Evolutionary conservation across 2,113 vertebrate genomes (phyloP), one percentile per base, ranked within the genome.

Genomic region (Motacilla alba): DNA sequence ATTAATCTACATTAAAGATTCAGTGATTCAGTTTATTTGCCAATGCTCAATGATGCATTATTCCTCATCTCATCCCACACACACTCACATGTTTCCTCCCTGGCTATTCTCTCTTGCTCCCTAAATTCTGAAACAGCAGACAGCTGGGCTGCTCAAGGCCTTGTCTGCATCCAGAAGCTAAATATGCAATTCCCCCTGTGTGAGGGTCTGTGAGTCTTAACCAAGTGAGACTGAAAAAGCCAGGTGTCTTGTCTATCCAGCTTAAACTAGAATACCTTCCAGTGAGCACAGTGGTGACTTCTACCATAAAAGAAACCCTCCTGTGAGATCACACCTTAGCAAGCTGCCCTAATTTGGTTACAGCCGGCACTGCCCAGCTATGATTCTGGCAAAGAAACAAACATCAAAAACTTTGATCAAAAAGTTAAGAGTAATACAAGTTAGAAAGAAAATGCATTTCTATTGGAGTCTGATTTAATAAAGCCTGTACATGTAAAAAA

Each of bases 1-100:
- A 96, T 95, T 95, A 94, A 95, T 90, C 92, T 94, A 87, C 90
- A 95, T 96, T 94, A 95, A 96, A 96, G 88, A 97, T 96, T 96
- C 91, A 91, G 90, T 80, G 78, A 96, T 95, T 96, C 93, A 75
- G 60, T 94, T 94, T 96, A 95, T 95, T 95, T 96, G 93, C 94
- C 72, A 83, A 93, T 76, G 92, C 79, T 95, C 94, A 96, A 93
- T 95, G 94, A 96, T 89, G 90, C 93, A 90, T 96, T 97, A 96
- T 96, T 96, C 88, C 76, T 86, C 90, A 94, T 84, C 79, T 82
- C 93, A 93, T 93, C 92, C 96, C 95, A 92, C 92, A 90, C 85
- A 94, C 28, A 72, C 67, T 85, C 92, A 91, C 93, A 85, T 0
- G 24, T 92, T 93, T 88, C 94, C 94, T 96, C 93, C 92, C 83